Base-by-base conservation (phyloP, 2,888 invertebrate species). In the Drosophila maculinotata region DNA sequence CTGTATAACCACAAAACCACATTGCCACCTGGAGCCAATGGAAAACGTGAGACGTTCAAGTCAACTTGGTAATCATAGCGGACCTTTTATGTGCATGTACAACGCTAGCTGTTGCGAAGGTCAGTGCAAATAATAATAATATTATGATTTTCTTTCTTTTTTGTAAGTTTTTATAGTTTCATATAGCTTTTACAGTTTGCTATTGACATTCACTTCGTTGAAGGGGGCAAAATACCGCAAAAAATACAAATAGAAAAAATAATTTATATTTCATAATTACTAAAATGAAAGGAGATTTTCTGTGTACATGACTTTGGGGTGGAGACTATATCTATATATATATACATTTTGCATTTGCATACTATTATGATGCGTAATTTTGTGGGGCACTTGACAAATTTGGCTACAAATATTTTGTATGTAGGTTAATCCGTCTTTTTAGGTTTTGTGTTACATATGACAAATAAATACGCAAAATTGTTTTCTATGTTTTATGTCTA, bases 391-490 rank as follows among this genome's bases (percentile, higher is more conserved):
- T 63, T 63, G 63, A 66, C 17, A 59, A 69, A 31, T 30, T 47
- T 39, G 38, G 9, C 10, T 33, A 23, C 28, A 51, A 31, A 26
- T 41, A 47, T 49, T 44, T 56, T 49, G 17, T 64, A 81, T 81
- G 47, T 83, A 80, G 80, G 87, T 86, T 81, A 81, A 86, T 80
- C 87, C 67, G 64, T 63, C 62, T 53, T 71, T 71, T 58, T 65
- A 10, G 58, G 77, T 73, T 69, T 86, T 76, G 60, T 59, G 56
- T 80, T 86, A 79, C 80, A 73, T 56, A 59, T 60, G 76, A 72
- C 63, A 65, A 71, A 59, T 45, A 59, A 60, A 60, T 52, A 20
- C 56, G 15, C 25, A 14, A 33, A 39, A 35, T 31, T 49, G 25
- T 65, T 53, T 52, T 28, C 20, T 14, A 3, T 33, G 6, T 15